Evolutionary conservation across 2,113 vertebrate species (phyloP), one percentile per base, ranked within the genome.

Genomic region (Oncorhynchus nerka): DNA sequence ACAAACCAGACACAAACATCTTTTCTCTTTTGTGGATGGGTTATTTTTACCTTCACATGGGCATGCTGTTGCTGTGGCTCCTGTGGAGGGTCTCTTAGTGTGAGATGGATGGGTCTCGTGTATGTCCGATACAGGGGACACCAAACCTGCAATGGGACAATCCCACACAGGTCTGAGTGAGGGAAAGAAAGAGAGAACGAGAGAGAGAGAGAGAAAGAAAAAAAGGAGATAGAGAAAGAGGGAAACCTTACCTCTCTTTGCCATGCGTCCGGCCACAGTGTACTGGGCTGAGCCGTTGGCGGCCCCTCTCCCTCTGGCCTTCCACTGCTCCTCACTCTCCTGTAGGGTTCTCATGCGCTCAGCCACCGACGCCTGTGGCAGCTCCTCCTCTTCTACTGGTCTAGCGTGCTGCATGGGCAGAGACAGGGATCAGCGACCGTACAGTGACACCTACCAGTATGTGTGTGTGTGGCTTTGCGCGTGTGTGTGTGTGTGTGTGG

Each of bases 231-330:
- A 39, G 39, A 39, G 16, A 59, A 8, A n/a, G 28, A 45, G 4
- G 49, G 4, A 26, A 6, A 34, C 49, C 85, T 83, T 78, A 91
- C 89, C 80, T 74, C 69, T 88, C n/a, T 71, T 72, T 13, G 57
- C 71, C 73, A n/a, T 75, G 19, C 30, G 80, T 48, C 13, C 76
- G 2, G 68, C 1, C 28, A 61, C 73, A 0, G 80, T 64, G 57
- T 75, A 76, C 72, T 82, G 72, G 32, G 73, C 62, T 4, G 72
- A 84, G 62, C 39, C 62, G 11, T 71, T 64, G 57, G 49, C 48
- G 26, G 75, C 65, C 6, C 78, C 79, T 39, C 74, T 55, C 45
- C 74, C 82, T 4, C 65, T 67, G 32, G 34, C 19, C 26, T 67
- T 69, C 71, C 73, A 81, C 64, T 74, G 74, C 26, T 85, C 81